Base-by-base conservation (phyloP, 1,140 invertebrate species). In the Lasioglossum albipes region DNA sequence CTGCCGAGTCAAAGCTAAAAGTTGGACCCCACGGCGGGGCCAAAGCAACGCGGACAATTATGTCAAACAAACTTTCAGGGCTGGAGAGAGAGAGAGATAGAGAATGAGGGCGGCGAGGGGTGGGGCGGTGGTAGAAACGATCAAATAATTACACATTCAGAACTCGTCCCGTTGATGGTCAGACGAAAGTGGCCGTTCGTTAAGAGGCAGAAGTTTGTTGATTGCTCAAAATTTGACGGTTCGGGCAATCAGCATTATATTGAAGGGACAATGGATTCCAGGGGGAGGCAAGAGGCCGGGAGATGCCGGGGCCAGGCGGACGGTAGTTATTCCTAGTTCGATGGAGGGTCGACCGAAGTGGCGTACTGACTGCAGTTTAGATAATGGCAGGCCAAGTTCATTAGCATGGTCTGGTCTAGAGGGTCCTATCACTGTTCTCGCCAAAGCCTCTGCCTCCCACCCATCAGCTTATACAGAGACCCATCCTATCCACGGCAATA, bases 331-430 rank as follows among this genome's bases (percentile, higher is more conserved):
- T 89, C 84, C 72, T 83, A 87, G 84, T 89, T 89, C 82, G 83
- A 86, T 77, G 84, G 82, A 84, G 82, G 80, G 76, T 84, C 68
- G 81, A 80, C 79, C 82, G 83, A 89, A 89, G 83, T 88, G 87
- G 84, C 87, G 84, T 81, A 83, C 82, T 82, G 84, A 83, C 88
- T 90, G 84, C 86, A 91, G 86, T 91, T 90, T 84, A 90, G 89
- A 90, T 91, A 91, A 91, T 90, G 87, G 89, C 84, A 87, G 86
- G 84, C 83, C 87, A 88, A 87, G 89, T 90, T 90, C 90, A 91
- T 91, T 90, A 91, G 89, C 89, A 91, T 89, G 85, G 83, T 84
- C 84, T 80, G 83, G 66, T 83, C 82, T 81, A 78, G 83, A 85
- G 84, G 67, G 81, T 87, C 79, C 77, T 83, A 85, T 84, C 85